Conservation (phyloP, 1,140 invertebrate species). For the Atta cephalotes region DNA sequence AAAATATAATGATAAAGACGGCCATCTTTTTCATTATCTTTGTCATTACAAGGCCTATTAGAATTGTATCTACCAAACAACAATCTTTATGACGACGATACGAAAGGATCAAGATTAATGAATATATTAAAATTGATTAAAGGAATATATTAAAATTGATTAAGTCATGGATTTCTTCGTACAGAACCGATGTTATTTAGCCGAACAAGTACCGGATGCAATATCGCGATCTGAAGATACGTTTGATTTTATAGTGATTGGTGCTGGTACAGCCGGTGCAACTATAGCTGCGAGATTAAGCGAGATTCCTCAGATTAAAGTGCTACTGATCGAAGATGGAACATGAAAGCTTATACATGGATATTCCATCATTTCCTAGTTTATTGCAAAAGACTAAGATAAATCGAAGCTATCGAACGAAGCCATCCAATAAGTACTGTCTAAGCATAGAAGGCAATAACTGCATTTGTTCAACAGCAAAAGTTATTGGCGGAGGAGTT, state of each 20-base stretch:
- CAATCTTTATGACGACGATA: not conserved
- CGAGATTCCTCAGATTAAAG: not conserved
- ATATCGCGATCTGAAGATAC: not conserved
- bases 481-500: not conserved
- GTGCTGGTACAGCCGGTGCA: not conserved
- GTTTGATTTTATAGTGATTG: not conserved
- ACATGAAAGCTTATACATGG: not conserved
- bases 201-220: not conserved
- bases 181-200: not conserved
- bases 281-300: constrained; percentile 9
- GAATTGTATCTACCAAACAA: not conserved
- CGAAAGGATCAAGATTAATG: not conserved
- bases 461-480: not conserved
- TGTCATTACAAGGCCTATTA: not conserved
- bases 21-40: not conserved
- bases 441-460: not conserved
- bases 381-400: constrained; percentile 81
- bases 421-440: not conserved
- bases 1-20: not conserved
- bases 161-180: constrained; percentile 87
- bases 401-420: not conserved
- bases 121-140: constrained; percentile 86
- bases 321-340: not conserved
- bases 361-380: constrained; percentile 88
- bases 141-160: constrained; percentile 87